Percentiles rank a stretch among this genome's conserved stretches.
Evolutionary conservation across 2,113 vertebrate species (phyloP).

Genomic region (Cephalopholis sonnerati): DNA sequence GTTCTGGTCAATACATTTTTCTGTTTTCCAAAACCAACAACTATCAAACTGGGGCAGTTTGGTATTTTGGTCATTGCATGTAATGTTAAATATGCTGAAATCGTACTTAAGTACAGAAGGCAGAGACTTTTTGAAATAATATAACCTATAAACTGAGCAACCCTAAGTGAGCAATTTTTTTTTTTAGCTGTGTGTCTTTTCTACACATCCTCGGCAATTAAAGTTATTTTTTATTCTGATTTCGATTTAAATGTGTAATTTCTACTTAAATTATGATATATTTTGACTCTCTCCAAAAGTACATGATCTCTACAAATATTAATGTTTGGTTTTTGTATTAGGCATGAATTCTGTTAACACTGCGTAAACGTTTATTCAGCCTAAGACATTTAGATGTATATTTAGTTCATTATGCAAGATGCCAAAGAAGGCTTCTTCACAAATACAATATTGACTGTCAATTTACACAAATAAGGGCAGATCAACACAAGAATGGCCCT

Average conservation of each 20-base stretch:
- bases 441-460: background rate
- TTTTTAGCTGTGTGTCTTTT: too few relatives aligned
- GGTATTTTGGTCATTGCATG: background rate
- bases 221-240: too few relatives aligned
- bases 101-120: background rate
- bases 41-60: too few relatives aligned
- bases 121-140: background rate
- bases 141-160: background rate
- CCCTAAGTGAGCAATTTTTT: background rate
- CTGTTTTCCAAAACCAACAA: background rate
- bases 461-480: background rate
- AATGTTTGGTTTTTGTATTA: too few relatives aligned
- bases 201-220: too few relatives aligned
- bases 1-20: background rate
- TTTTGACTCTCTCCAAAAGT: too few relatives aligned
- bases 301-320: too few relatives aligned
- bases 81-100: background rate
- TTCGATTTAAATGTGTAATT: background rate
- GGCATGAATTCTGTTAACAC: too few relatives aligned
- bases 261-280: background rate
- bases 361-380: too few relatives aligned
- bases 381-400: too few relatives aligned
- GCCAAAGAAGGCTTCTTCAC: background rate
- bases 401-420: too few relatives aligned
- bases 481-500: background rate